Conservation (phyloP, 2,113 vertebrate species). For the Sapayoa aenigma region DNA sequence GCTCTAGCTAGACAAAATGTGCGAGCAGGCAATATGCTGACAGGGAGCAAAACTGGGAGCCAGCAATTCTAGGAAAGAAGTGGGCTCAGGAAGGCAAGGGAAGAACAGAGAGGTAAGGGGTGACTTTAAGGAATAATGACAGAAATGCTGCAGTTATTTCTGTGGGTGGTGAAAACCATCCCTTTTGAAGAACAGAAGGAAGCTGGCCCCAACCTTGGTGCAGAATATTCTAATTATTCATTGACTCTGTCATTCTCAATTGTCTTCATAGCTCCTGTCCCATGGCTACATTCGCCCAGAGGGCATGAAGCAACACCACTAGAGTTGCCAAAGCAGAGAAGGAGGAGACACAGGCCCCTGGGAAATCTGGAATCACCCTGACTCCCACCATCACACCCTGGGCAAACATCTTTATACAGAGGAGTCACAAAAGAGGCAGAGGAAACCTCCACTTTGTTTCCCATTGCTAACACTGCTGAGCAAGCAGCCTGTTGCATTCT, state of each 20-base stretch:
- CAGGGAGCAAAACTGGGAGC: background rate
- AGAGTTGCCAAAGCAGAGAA: background rate
- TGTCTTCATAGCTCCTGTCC: background rate
- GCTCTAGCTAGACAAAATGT: background rate
- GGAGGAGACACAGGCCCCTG: background rate
- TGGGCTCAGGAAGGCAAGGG: background rate
- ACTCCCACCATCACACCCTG: background rate
- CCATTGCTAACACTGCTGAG: background rate
- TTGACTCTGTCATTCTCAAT: background rate
- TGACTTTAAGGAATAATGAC: background rate
- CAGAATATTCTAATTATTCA: background rate
- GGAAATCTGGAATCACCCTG: background rate
- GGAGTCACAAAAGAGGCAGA: accelerated
- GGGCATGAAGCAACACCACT: background rate
- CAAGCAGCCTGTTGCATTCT: conserved; percentile 18
- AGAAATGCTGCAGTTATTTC: background rate
- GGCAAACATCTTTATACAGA: background rate
- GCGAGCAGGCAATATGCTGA: background rate
- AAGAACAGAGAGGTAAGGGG: background rate
- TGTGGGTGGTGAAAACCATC: background rate
- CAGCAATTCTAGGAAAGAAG: background rate
- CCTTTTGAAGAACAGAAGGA: background rate
- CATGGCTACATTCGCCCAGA: background rate
- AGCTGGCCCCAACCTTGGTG: background rate
- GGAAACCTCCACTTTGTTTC: background rate